A percentile compares a stretch with the other conserved stretches of the same genome.
phyloP scores from a whole-genome alignment of 2,797 vertebrate species.

The Pseudomugil tenellus region DNA sequence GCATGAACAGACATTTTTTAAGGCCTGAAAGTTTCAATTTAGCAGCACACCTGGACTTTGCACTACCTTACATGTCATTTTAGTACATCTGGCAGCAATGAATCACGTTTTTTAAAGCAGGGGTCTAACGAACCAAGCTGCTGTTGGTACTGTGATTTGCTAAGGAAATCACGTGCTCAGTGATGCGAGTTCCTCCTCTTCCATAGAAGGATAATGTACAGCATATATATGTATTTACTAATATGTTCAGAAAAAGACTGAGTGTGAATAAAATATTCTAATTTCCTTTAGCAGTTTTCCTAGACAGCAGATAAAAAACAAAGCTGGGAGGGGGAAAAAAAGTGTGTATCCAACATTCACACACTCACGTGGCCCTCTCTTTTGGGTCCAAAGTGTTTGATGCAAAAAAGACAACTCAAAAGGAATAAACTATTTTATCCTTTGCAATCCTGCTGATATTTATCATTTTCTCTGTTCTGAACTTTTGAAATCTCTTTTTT shows the following conservation, averaged over 20 bases:
- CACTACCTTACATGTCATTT: too few relatives aligned
- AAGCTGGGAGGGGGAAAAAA: slow-evolving; percentile 5
- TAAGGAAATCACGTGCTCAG: too few relatives aligned
- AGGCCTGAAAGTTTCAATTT: too few relatives aligned
- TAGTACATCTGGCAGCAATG: too few relatives aligned
- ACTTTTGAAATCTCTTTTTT: slow-evolving; percentile 58
- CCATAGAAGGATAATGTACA: background rate
- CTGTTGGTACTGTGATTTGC: too few relatives aligned
- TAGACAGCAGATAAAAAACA: slow-evolving; percentile 19
- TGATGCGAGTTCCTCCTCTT: too few relatives aligned
- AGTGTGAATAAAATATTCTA: slow-evolving; percentile 1
- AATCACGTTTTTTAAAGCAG: too few relatives aligned
- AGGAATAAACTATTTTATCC: slow-evolving; percentile 48
- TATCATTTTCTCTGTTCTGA: slow-evolving; percentile 58
- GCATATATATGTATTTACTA: background rate
- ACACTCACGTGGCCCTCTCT: slow-evolving; percentile 37
- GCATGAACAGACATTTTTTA: too few relatives aligned
- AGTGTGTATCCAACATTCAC: slow-evolving; percentile 6
- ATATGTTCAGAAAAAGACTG: background rate
- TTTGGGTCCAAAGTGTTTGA: slow-evolving; percentile 25
- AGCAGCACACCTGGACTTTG: too few relatives aligned
- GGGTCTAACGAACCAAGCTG: too few relatives aligned
- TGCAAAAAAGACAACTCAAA: background rate
- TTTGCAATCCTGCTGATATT: slow-evolving; percentile 44
- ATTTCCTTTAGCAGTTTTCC: slow-evolving; percentile 15